Evolutionary conservation across 2,888 invertebrate genomes (phyloP), one percentile per base, ranked within the genome.

Genomic region (Eurytoma californica): DNA sequence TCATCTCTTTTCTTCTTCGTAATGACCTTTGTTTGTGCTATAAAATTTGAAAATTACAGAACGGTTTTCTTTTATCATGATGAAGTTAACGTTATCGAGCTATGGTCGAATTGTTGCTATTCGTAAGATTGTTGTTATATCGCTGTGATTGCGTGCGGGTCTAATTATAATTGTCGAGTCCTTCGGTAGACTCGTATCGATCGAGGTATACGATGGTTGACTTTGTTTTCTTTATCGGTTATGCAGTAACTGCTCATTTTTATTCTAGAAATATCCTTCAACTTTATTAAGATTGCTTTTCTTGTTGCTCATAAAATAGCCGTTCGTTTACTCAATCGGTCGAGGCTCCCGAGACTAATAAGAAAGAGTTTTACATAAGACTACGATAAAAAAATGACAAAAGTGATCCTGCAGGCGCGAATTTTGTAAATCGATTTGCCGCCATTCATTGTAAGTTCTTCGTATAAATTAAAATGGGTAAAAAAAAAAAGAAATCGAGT

Each of bases 121-220:
- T 88, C 88, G 86, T 89, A 89, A 90, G 89, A 88, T 88, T 89
- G 88, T 89, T 90, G 87, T 89, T 89, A 88, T 87, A 87, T 85
- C 87, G 84, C 87, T 89, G 88, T 89, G 88, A 88, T 88, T 87
- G 86, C 86, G 86, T 86, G 86, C 85, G 82, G 80, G 79, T 83
- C 79, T 80, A 83, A 80, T 77, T 72, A 80, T 77, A 80, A 77
- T 75, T 77, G 53, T 68, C 77, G 51, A 63, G 51, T 72, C 65
- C 39, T 75, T 75, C 39, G 58, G 77, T 65, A 68, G 51, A 28
- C 66, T 79, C 39, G 51, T 30, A 77, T 65, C 76, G 63, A 77
- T 79, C 39, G 65, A 30, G 12, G 58, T 70, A 55, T 24, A 24
- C 39, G 53, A 69, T 67, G 39, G 49, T 14, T 24, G 24, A n/a